Evolutionary conservation across 2,888 invertebrate genomes (phyloP).

Genomic region (Agrochola lota): DNA sequence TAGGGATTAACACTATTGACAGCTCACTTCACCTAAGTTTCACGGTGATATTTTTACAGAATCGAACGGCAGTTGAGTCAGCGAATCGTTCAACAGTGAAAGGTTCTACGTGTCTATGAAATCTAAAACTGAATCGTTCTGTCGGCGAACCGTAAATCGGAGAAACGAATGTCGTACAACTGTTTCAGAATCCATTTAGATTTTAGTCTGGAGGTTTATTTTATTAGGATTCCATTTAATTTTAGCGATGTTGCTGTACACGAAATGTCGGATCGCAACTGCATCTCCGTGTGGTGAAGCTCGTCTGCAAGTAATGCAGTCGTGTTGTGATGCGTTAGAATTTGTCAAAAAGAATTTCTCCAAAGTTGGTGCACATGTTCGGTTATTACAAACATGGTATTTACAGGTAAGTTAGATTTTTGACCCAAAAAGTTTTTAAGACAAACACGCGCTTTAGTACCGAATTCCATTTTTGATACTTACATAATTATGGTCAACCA

Average conservation of each 20-base stretch:
- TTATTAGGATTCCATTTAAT: constrained; percentile 12
- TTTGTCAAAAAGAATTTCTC: constrained; percentile 93
- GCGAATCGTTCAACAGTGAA: background rate
- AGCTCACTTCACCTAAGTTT: too few relatives aligned
- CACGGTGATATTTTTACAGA: too few relatives aligned
- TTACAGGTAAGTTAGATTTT: constrained; percentile 89
- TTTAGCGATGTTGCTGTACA: constrained; percentile 92
- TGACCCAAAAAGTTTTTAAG: background rate
- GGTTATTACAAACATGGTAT: constrained; percentile 93
- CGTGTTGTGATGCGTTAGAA: constrained; percentile 91
- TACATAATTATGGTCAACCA: background rate
- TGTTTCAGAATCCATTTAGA: background rate
- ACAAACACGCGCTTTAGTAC: background rate
- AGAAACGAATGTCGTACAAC: background rate
- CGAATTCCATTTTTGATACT: background rate
- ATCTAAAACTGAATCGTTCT: background rate
- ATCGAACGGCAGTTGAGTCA: background rate
- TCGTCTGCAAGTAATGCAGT: constrained; percentile 87
- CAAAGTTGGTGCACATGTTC: constrained; percentile 94
- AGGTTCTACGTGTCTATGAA: background rate
- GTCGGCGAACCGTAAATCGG: too few relatives aligned
- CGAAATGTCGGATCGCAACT: constrained; percentile 94
- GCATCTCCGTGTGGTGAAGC: constrained; percentile 87
- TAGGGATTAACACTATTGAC: too few relatives aligned
- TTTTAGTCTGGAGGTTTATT: background rate